phyloP scores from a whole-genome alignment of 2,888 invertebrate genomes.

The Agrilus cyanescens region DNA sequence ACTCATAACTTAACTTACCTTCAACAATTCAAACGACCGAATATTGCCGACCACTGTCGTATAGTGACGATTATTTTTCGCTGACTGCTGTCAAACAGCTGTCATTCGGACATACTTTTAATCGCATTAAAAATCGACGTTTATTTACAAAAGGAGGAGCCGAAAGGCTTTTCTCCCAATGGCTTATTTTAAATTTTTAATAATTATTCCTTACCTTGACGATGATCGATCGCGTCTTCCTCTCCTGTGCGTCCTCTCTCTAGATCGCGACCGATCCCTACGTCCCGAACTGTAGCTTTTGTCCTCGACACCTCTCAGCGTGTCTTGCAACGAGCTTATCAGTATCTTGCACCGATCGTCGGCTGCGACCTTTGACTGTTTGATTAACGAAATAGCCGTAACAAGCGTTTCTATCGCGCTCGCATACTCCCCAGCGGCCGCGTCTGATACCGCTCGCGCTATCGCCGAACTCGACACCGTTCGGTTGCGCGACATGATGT shows the following conservation, averaged over 20 bases:
- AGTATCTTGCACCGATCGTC: conserved; percentile 98
- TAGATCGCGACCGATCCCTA: conserved; percentile 43
- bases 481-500: conserved; percentile 93
- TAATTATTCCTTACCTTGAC: conserved; percentile 17
- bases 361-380: conserved; percentile 84
- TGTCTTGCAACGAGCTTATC: conserved; percentile 93
- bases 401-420: conserved; percentile 98
- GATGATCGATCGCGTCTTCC: conserved; percentile 33
- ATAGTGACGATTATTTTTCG: too few species aligned
- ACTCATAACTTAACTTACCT: too few species aligned
- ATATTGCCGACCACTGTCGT: too few species aligned
- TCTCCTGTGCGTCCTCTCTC: conserved; percentile 32
- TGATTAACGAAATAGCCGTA: conserved; percentile 96
- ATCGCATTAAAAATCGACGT: too few species aligned
- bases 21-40: too few species aligned
- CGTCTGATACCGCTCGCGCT: conserved; percentile 92
- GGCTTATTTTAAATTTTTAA: too few species aligned
- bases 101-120: too few species aligned
- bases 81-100: too few species aligned
- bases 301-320: conserved; percentile 91
- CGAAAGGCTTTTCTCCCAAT: too few species aligned
- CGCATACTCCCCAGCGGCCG: conserved; percentile 93
- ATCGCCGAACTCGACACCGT: conserved; percentile 97
- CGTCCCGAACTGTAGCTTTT: conserved; percentile 82
- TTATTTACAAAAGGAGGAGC: too few species aligned